Evolutionary conservation across 1,140 invertebrate species (phyloP), one percentile per base, ranked within the genome.

Genomic region (Batillaria attramentaria): DNA sequence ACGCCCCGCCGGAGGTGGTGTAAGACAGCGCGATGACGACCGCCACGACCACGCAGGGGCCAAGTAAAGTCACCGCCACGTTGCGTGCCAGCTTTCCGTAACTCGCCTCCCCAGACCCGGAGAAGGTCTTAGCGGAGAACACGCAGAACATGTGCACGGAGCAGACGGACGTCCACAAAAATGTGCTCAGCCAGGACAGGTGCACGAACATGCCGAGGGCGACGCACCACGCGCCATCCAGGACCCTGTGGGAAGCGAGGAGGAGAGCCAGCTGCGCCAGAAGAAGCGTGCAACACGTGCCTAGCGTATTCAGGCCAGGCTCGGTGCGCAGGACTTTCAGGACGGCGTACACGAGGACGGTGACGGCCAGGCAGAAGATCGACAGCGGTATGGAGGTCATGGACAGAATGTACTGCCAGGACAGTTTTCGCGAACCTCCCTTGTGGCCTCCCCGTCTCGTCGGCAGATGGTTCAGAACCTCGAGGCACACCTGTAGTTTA

Each of bases 231-330:
- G 72, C 37, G 5, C 72, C 73, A 3, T 18, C 0, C 6, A 50
- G 28, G 0, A 57, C 54, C 33, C 57, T 33, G 31, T 62, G 50
- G 28, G 54, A 60, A 0, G 57, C 77, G 13, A 78, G 31, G 66
- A 78, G 31, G 50, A 78, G 68, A 24, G 46, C 20, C 24, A 70
- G 24, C 50, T 78, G 77, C 8, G 77, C 77, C 31, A 78, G 31
- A 24, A 72, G 33, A 20, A 78, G 66, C 3, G 66, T 43, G 66
- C 41, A 46, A 33, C 50, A 57, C 10, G 50, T 39, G 16, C 65
- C 66, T 68, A 78, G 46, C 28, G 37, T n/a, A 68, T 78, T 78
- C 20, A 70, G 33, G 0, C 77, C 77, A 13, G 77, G 77, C 37
- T 57, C 35, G 10, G 66, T 54, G 66, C 77, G 66, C 43, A 78